Conservation (phyloP, 2,113 vertebrate genomes). For the Dunckerocampus dactyliophorus region DNA sequence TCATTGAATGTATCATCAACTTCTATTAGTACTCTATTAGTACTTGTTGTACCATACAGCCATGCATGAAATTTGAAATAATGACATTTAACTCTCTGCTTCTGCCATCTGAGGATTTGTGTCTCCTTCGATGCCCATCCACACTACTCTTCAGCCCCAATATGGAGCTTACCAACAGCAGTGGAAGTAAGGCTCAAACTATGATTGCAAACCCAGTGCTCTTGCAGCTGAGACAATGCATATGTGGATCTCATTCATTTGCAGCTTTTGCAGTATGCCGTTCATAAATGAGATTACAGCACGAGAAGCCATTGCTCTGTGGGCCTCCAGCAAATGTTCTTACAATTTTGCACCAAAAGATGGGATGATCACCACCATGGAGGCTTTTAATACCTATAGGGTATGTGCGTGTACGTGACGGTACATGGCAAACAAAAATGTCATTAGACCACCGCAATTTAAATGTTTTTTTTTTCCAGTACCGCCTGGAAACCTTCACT, state of each 20-base stretch:
- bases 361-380: slow-evolving; percentile 56
- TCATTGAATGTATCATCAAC: not conserved
- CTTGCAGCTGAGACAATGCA: slow-evolving; percentile 4
- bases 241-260: not conserved
- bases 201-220: not conserved
- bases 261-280: slow-evolving; percentile 47
- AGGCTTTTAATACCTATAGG: slow-evolving; percentile 65
- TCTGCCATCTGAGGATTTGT: slow-evolving; percentile 61
- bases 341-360: slow-evolving; percentile 59
- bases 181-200: slow-evolving; percentile 62
- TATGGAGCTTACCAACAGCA: slow-evolving; percentile 39
- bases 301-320: slow-evolving; percentile 32
- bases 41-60: not conserved
- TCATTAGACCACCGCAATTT: not conserved
- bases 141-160: slow-evolving; percentile 50
- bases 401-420: not conserved
- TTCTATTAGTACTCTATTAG: not conserved
- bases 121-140: slow-evolving; percentile 61
- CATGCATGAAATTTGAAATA: not conserved
- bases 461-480: slow-evolving; percentile 28
- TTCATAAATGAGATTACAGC: slow-evolving; percentile 59
- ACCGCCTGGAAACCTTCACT: slow-evolving; percentile 65
- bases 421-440: not conserved
- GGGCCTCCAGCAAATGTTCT: slow-evolving; percentile 54
- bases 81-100: not conserved